phyloP scores from a whole-genome alignment of 1,140 invertebrate genomes.

The Cataglyphis hispanica region DNA sequence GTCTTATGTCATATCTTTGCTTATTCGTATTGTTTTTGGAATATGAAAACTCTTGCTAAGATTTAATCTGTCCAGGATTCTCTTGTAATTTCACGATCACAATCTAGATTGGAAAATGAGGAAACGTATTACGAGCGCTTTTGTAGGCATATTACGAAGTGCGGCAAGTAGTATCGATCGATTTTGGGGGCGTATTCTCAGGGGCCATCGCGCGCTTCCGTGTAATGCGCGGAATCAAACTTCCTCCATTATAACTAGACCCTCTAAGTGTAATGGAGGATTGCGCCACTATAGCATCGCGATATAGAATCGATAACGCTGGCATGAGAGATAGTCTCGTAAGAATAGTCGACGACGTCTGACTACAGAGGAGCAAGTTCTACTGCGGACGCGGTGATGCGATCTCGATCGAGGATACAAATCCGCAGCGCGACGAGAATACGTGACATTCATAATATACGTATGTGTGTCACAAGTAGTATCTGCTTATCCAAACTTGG shows the following conservation, averaged over 20 bases:
- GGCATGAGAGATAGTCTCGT: slow-evolving; percentile 27
- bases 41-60: neutral
- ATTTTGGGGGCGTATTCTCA: slow-evolving; percentile 51
- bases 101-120: slow-evolving; percentile 20
- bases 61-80: neutral
- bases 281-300: slow-evolving; percentile 7
- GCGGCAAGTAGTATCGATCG: slow-evolving; percentile 33
- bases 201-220: slow-evolving; percentile 42
- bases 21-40: neutral
- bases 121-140: slow-evolving; percentile 47
- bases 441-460: slow-evolving; percentile 25
- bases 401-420: slow-evolving; percentile 22
- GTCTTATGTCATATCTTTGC: neutral
- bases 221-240: slow-evolving; percentile 56
- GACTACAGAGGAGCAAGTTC: slow-evolving; percentile 47
- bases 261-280: slow-evolving; percentile 58
- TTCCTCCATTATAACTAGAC: slow-evolving; percentile 62
- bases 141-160: slow-evolving; percentile 19
- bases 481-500: slow-evolving; percentile 15
- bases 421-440: neutral
- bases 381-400: slow-evolving; percentile 19
- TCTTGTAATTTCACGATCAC: slow-evolving; percentile 43
- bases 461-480: slow-evolving; percentile 10
- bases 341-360: slow-evolving; percentile 55
- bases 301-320: slow-evolving; percentile 43